Percentiles rank a stretch among this genome's conserved stretches.
Evolutionary conservation across 2,888 invertebrate species (phyloP).

Genomic region (Coenonympha glycerion): DNA sequence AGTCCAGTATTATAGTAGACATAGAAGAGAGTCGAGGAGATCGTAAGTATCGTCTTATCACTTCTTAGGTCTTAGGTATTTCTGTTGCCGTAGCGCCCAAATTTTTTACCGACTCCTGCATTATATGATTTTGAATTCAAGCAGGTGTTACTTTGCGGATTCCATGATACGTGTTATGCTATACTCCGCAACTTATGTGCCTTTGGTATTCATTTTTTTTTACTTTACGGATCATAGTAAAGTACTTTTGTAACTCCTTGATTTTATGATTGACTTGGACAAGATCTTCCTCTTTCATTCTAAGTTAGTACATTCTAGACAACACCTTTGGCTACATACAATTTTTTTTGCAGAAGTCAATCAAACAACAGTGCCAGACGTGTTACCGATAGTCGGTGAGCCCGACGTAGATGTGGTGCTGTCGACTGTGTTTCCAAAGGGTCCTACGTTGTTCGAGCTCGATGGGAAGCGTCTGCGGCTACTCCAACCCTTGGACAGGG

Average conservation of each 20-base stretch:
- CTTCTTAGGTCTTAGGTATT: no score
- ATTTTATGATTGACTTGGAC: no score
- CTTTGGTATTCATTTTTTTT: no score
- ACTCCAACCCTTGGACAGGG: slow-evolving; percentile 87
- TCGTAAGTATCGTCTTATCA: slow-evolving; percentile 79
- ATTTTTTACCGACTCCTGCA: no score
- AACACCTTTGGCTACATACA: no score
- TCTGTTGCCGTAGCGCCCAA: no score
- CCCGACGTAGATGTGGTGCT: slow-evolving; percentile 85
- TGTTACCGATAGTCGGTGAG: slow-evolving; percentile 89
- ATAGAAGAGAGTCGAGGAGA: slow-evolving; percentile 91
- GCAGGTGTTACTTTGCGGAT: background rate
- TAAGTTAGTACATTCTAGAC: no score
- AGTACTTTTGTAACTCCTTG: no score
- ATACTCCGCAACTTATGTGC: background rate
- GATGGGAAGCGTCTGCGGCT: slow-evolving; percentile 88
- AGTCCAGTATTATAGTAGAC: slow-evolving; percentile 91
- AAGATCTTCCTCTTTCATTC: no score
- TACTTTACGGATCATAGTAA: no score
- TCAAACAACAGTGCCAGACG: slow-evolving; percentile 87
- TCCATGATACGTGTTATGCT: background rate
- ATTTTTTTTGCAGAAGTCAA: slow-evolving; percentile 84
- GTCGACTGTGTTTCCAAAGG: slow-evolving; percentile 87
- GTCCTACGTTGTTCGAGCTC: slow-evolving; percentile 84
- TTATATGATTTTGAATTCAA: no score